Conservation (phyloP, 2,113 vertebrate genomes). For the Budorcas taxicolor region DNA sequence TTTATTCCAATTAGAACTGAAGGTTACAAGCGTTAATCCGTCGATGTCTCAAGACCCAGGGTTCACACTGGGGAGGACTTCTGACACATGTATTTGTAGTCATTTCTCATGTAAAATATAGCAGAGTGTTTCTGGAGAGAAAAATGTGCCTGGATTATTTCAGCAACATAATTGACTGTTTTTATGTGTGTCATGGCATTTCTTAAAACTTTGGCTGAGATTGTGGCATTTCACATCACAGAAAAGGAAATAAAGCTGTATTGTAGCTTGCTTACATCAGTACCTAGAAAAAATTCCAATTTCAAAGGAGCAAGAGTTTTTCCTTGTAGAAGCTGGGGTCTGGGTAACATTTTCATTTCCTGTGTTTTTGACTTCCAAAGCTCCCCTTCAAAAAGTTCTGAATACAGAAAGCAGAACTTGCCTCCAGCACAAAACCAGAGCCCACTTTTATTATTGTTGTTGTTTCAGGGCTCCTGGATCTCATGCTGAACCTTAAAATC, state of each 20-base stretch:
- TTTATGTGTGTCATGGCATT: constrained; percentile 74
- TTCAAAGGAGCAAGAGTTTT: constrained; percentile 60
- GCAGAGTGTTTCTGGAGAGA: constrained; percentile 50
- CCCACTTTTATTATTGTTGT: constrained; percentile 57
- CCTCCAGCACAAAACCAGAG: constrained; percentile 58
- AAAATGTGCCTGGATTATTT: constrained; percentile 64
- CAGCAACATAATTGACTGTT: constrained; percentile 63
- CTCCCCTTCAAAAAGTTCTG: constrained; percentile 70
- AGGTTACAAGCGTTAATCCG: constrained; percentile 74
- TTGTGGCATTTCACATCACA: constrained; percentile 71
- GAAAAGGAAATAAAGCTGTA: constrained; percentile 71
- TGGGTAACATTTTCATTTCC: constrained; percentile 59
- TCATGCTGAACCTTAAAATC: constrained; percentile 67
- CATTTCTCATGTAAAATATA: constrained; percentile 72
- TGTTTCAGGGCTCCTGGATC: constrained; percentile 59
- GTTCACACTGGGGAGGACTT: constrained; percentile 58
- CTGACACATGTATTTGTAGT: constrained; percentile 65
- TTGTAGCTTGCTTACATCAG: constrained; percentile 64
- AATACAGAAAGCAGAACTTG: constrained; percentile 72
- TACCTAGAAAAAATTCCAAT: constrained; percentile 46
- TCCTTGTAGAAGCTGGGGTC: constrained; percentile 30
- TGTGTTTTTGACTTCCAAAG: constrained; percentile 57
- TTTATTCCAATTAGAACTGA: constrained; percentile 74
- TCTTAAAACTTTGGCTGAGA: constrained; percentile 59
- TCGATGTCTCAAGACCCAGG: constrained; percentile 39